phyloP scores from a whole-genome alignment of 2,797 vertebrate genomes.

The Garrulus glandarius region DNA sequence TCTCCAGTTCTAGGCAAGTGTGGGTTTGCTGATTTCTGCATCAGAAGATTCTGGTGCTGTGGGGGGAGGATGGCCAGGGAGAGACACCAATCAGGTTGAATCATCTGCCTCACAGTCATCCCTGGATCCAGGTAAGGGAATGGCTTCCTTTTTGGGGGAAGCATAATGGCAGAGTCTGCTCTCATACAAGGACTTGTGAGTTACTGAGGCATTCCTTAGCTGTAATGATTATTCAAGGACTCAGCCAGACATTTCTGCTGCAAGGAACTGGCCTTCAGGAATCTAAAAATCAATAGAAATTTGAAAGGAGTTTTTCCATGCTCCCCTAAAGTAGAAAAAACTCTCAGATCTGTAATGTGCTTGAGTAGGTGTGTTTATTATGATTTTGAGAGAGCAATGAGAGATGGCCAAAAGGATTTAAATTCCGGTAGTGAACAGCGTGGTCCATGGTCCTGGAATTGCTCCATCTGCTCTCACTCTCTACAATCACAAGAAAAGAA shows the following conservation, averaged over 20 bases:
- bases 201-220: background rate
- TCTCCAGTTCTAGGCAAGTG: background rate
- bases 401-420: background rate
- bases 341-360: background rate
- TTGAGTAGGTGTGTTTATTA: background rate
- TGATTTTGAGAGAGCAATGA: background rate
- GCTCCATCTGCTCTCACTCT: background rate
- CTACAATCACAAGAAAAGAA: background rate
- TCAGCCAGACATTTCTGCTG: background rate
- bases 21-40: background rate
- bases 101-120: background rate
- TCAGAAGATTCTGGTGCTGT: background rate
- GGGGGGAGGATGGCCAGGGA: background rate
- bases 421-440: background rate
- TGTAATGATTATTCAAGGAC: background rate
- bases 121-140: conserved; percentile 27
- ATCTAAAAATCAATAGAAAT: background rate
- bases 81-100: background rate
- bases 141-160: background rate
- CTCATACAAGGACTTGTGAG: background rate
- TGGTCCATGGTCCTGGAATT: background rate
- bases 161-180: background rate
- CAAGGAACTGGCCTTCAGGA: background rate
- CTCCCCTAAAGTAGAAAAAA: background rate
- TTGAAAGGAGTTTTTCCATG: background rate